Evolutionary conservation across 2,888 invertebrate genomes (phyloP).

Genomic region (Protonemura montana): DNA sequence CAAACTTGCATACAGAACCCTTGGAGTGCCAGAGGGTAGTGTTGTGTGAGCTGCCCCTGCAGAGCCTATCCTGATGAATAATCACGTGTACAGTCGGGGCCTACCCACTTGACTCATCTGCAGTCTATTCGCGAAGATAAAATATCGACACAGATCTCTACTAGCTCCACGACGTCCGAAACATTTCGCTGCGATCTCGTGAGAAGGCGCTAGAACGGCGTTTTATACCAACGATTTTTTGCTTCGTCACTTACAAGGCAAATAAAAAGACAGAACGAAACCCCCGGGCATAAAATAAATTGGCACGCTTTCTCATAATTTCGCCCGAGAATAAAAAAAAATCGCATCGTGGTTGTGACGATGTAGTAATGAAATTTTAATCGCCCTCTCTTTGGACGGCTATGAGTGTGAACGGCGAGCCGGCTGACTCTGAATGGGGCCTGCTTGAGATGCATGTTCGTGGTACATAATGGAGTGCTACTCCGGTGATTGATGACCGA

Average conservation of each 20-base stretch:
- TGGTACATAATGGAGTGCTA: slow-evolving; percentile 3
- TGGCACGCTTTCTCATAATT: neutral
- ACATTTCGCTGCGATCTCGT: neutral
- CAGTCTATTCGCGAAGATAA: neutral
- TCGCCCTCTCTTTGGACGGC: neutral
- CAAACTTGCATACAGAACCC: neutral
- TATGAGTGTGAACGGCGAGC: neutral
- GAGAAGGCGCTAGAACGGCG: neutral
- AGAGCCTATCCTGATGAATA: neutral
- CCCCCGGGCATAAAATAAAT: neutral
- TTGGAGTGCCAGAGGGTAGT: neutral
- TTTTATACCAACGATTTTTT: neutral
- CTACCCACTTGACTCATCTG: neutral
- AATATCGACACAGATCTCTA: slow-evolving; percentile 12
- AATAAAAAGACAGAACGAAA: neutral
- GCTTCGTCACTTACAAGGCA: neutral
- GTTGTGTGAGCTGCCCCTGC: neutral
- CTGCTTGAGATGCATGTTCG: neutral
- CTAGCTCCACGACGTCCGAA: neutral
- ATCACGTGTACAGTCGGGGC: neutral
- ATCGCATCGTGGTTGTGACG: neutral
- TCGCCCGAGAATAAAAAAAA: neutral
- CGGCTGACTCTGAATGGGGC: neutral
- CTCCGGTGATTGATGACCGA: slow-evolving; percentile 3
- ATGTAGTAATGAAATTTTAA: slow-evolving; percentile 2